Base-by-base conservation (phyloP, 2,888 invertebrate species). In the Plusia festucae region DNA sequence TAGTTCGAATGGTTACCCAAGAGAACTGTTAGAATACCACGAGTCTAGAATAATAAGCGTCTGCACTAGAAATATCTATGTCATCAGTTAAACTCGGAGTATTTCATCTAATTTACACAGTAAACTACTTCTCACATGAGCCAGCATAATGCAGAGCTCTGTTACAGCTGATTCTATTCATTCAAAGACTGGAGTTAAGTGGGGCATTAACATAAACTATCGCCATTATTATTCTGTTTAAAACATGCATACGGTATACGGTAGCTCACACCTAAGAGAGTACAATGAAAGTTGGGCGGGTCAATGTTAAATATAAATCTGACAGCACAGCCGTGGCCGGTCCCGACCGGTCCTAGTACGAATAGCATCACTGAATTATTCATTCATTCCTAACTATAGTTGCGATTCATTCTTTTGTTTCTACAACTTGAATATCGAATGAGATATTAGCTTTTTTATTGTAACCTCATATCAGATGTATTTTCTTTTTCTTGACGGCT, bases 371-470 rank as follows among this genome's bases (percentile, higher is more conserved):
- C 76, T 90, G 90, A 90, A 90, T 90, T 76, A 90, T 90, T 90
- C 89, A 90, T 88, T 68, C 73, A 65, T 82, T 80, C 72, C 80
- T 81, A 84, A 85, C 83, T 85, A 85, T 85, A 85, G 79, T 86
- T 83, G 80, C 81, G 83, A 86, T 85, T 89, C 87, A 85, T 87
- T 85, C 85, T 87, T 87, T 85, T 87, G 82, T 88, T 87, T 82
- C 79, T 80, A 65, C 79, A 78, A 80, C 81, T 85, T 70, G 72
- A 73, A 70, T 69, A 60, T 53, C 51, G 51, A 61, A 68, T 61
- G 55, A 60, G 24, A 73, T 73, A 65, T 65, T 55, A 46, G 49
- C 16, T 22, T 34, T 65, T 65, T 64, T 67, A 52, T 22, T 65
- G n/a, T 65, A 49, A n/a, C n/a, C n/a, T n/a, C n/a, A n/a, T n/a